Conservation (phyloP, 2,113 vertebrate species). For the Rhinogobius similis region DNA sequence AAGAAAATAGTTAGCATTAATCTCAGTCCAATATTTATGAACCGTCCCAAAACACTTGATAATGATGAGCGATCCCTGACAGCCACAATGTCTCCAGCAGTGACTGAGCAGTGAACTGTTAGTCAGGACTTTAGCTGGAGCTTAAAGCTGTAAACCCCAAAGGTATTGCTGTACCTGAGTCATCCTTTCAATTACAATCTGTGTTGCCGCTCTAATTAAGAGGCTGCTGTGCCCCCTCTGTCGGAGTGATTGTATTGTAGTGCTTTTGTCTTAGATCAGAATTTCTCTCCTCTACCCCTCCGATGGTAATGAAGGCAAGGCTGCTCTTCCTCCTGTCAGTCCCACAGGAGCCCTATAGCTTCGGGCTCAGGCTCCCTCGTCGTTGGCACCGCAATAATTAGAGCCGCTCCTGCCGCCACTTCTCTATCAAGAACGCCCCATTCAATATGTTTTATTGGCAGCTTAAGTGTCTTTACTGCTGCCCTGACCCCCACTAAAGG, state of each 20-base stretch:
- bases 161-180: neutral
- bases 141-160: neutral
- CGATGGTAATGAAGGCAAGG: neutral
- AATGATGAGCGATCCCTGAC: no score
- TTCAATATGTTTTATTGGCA: conserved; percentile 27
- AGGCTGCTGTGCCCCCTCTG: neutral
- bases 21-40: no score
- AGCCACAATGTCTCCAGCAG: no score
- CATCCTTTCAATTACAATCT: neutral
- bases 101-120: no score
- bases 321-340: neutral
- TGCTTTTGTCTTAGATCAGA: conserved; percentile 4
- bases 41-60: no score
- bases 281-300: neutral
- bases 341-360: conserved; percentile 2
- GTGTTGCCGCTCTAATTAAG: neutral
- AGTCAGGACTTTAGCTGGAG: no score
- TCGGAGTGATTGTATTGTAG: neutral
- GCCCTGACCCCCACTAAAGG: conserved; percentile 33
- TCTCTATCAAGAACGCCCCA: conserved; percentile 21
- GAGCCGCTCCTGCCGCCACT: conserved; percentile 14
- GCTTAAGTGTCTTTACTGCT: conserved; percentile 40
- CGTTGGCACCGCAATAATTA: conserved; percentile 7
- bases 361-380: conserved; percentile 11
- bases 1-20: no score